Percentiles rank a stretch among this genome's conserved stretches.
Evolutionary conservation across 2,113 vertebrate species (phyloP).

Genomic region (Empidonax traillii): DNA sequence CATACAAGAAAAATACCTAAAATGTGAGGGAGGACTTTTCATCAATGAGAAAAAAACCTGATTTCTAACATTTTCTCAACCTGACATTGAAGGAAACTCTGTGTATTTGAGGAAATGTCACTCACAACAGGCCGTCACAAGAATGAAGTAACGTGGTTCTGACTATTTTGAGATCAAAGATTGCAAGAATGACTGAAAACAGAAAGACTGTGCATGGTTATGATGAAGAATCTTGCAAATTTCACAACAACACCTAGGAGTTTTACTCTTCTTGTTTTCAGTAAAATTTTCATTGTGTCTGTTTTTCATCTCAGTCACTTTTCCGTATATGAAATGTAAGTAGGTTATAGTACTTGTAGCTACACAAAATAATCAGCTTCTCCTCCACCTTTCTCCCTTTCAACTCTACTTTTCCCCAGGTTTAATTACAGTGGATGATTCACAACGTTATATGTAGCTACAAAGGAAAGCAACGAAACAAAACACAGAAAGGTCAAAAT

Average conservation of each 20-base stretch:
- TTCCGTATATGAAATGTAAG: not conserved
- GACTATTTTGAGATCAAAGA: not conserved
- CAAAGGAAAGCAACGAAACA: not conserved
- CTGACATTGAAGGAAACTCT: not conserved
- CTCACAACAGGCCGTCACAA: not conserved
- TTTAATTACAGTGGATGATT: not conserved
- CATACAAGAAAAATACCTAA: not conserved
- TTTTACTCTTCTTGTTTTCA: not conserved
- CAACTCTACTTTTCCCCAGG: not conserved
- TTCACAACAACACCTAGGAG: not conserved
- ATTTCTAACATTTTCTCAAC: not conserved
- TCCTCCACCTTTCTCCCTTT: not conserved
- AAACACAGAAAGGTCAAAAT: not conserved
- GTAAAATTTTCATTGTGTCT: not conserved
- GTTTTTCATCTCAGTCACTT: not conserved
- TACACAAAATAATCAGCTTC: not conserved
- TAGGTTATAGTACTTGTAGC: not conserved
- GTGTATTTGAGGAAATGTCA: not conserved
- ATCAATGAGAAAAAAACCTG: not conserved
- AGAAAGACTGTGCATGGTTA: not conserved
- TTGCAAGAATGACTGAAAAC: not conserved
- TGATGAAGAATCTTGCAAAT: not conserved
- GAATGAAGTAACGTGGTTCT: not conserved
- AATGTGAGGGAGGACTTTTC: not conserved
- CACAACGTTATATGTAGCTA: not conserved